Conservation (phyloP, 2,888 invertebrate genomes). For the Notodonta ziczac region DNA sequence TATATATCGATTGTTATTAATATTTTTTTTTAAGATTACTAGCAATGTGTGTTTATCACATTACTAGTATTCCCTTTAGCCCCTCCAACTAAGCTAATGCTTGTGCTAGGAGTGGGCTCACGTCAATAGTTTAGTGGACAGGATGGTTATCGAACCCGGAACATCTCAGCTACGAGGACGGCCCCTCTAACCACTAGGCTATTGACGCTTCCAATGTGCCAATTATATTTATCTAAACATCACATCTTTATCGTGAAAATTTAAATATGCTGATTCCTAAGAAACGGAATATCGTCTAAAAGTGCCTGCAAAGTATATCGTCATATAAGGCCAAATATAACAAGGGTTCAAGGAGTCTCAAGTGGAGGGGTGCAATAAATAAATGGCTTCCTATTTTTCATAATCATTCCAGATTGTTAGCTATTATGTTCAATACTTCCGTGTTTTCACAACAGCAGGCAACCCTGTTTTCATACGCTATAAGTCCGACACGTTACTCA, state of each 20-base stretch:
- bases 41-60: no score
- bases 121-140: no score
- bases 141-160: no score
- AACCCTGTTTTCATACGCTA: not conserved
- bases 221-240: conserved; percentile 33
- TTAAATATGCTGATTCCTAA: not conserved
- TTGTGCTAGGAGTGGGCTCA: no score
- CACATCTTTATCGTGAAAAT: not conserved
- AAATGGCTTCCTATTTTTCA: not conserved
- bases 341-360: no score
- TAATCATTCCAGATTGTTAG: not conserved
- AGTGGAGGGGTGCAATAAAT: not conserved
- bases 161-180: no score
- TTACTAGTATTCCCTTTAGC: no score
- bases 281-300: not conserved
- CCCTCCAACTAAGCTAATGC: no score
- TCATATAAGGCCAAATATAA: no score
- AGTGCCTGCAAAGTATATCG: not conserved
- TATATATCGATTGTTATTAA: conserved; percentile 27
- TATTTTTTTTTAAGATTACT: no score
- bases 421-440: not conserved
- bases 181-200: no score
- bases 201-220: no score
- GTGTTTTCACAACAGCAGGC: not conserved
- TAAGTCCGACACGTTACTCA: not conserved